Evolutionary conservation across 2,797 vertebrate species (phyloP).

Genomic region (Pseudomugil tenellus): DNA sequence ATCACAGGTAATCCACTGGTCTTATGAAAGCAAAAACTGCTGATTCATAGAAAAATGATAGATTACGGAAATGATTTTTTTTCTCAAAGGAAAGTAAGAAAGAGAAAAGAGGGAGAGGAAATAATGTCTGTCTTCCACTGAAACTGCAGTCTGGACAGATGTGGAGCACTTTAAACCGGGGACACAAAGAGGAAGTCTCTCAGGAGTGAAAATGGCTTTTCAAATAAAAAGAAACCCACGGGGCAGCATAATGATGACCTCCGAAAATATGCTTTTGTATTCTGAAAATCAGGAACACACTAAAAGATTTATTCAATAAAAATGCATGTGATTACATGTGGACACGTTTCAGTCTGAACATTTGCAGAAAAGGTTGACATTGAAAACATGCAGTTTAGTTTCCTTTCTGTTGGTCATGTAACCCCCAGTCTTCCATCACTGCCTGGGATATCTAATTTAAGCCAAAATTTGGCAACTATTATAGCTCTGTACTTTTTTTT

Average conservation of each 20-base stretch:
- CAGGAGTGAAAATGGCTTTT: slow-evolving; percentile 14
- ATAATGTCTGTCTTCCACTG: slow-evolving; percentile 26
- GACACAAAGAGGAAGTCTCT: slow-evolving; percentile 24
- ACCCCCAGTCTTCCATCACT: not conserved
- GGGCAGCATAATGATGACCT: not conserved
- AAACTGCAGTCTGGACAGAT: slow-evolving; percentile 38
- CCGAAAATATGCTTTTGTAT: not conserved
- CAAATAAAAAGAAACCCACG: slow-evolving; percentile 18
- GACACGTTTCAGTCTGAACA: slow-evolving; percentile 11
- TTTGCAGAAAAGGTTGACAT: not conserved
- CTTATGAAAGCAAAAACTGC: not conserved
- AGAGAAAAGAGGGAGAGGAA: not conserved
- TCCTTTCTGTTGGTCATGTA: not conserved
- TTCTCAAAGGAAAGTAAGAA: not conserved
- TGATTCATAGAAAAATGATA: not conserved
- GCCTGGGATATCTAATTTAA: not conserved
- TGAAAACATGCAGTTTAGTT: not conserved
- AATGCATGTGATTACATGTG: not conserved
- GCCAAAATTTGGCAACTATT: too few species aligned
- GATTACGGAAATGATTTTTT: not conserved
- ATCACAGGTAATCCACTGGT: too few species aligned
- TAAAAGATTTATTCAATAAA: slow-evolving; percentile 1
- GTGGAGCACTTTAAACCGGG: slow-evolving; percentile 10
- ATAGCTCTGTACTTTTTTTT: too few species aligned
- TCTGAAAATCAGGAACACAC: not conserved